These are phyloP conservation scores for Aricia artaxerxes DNA, from an alignment of 2,888 invertebrate genomes.

Conservation along the genomic window DNA sequence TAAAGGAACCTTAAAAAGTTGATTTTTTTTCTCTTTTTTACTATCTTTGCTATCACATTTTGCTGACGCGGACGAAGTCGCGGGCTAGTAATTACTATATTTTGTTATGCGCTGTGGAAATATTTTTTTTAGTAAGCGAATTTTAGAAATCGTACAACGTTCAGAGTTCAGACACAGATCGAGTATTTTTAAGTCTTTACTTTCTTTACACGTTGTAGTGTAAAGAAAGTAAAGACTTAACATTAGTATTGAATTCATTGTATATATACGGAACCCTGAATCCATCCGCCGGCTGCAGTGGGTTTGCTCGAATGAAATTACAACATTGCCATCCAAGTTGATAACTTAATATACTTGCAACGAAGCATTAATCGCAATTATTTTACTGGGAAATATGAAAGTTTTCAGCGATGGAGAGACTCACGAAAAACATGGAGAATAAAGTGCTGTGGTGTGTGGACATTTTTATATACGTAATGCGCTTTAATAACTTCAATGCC, in stretches of 20 bases:
- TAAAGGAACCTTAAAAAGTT: no score
- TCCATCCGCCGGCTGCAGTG: conserved; percentile 1
- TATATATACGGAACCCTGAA: background rate
- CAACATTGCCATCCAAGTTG: conserved; percentile 26
- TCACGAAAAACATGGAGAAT: background rate
- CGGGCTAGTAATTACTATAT: no score
- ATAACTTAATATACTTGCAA: conserved; percentile 27
- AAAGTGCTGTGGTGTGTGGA: background rate
- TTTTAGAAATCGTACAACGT: background rate
- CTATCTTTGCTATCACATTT: no score
- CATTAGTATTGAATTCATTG: no score
- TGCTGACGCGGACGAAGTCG: no score
- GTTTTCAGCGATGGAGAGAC: conserved; percentile 1
- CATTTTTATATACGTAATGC: background rate
- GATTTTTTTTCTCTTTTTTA: no score
- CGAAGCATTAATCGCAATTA: conserved; percentile 20
- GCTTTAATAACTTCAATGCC: background rate
- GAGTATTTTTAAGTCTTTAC: background rate
- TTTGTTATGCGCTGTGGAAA: no score
- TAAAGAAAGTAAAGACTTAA: no score
- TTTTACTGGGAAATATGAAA: conserved; percentile 25
- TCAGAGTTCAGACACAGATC: background rate
- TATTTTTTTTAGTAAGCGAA: no score
- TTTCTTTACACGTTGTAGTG: no score
- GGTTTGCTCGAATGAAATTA: conserved; percentile 23